Evolutionary conservation across 1,140 invertebrate genomes (phyloP).

Genomic region (Chironomus striatipennis): DNA sequence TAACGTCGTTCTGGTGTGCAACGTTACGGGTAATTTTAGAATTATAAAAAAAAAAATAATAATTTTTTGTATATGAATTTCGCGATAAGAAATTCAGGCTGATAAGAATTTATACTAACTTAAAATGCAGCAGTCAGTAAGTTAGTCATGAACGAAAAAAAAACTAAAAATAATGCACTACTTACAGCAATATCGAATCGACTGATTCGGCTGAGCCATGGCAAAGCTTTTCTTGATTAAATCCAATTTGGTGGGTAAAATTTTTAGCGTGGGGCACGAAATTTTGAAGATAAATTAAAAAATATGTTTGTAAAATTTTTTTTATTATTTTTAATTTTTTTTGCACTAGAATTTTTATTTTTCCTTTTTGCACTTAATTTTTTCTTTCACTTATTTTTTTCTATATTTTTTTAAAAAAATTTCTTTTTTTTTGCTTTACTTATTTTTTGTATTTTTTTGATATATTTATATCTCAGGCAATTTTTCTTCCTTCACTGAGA

Average conservation of each 20-base stretch:
- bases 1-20: not conserved
- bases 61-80: not conserved
- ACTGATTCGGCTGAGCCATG: conserved; percentile 23
- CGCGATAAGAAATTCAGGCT: not conserved
- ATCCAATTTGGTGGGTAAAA: not conserved
- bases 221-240: conserved; percentile 23
- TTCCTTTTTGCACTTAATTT: not conserved
- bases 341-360: not conserved
- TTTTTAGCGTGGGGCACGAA: not conserved
- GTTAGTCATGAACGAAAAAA: not conserved
- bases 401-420: not conserved
- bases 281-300: not conserved
- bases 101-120: conserved; percentile 6
- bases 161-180: not conserved
- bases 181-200: conserved; percentile 23
- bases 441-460: conserved; percentile 4
- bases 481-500: not conserved
- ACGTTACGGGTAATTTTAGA: conserved; percentile 7
- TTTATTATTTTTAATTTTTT: too few relatives aligned
- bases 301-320: conserved; percentile 1
- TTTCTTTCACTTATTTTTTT: not conserved
- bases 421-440: conserved; percentile 6
- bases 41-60: not conserved
- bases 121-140: not conserved
- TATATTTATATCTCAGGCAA: not conserved